phyloP scores from a whole-genome alignment of 2,797 vertebrate species.

The Phoeniculus purpureus region DNA sequence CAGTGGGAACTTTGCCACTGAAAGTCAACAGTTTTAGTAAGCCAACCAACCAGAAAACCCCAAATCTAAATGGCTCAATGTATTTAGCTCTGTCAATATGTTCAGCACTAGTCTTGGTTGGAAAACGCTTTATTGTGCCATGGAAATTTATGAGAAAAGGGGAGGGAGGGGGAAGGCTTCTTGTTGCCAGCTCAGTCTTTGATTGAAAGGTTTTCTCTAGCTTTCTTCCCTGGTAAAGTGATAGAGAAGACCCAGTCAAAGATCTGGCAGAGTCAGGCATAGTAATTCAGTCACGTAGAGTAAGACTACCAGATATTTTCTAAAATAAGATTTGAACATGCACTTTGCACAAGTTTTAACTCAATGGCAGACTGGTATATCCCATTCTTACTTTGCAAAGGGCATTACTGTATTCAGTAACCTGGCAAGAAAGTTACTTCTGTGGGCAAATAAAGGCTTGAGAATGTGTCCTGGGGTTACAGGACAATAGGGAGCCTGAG shows the following conservation, averaged over 20 bases:
- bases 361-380: not conserved
- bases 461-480: not conserved
- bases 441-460: not conserved
- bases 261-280: not conserved
- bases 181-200: conserved; percentile 25
- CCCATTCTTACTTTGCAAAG: not conserved
- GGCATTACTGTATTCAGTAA: not conserved
- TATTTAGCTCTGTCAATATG: conserved; percentile 20
- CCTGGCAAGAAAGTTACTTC: not conserved
- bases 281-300: not conserved
- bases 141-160: conserved; percentile 36
- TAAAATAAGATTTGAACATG: not conserved
- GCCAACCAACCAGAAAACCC: conserved; percentile 57
- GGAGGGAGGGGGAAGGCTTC: not conserved
- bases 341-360: not conserved
- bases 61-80: conserved; percentile 6
- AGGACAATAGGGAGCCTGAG: not conserved
- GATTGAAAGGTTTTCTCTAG: conserved; percentile 32
- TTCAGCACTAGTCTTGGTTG: conserved; percentile 4
- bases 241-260: conserved; percentile 1
- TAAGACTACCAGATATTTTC: not conserved
- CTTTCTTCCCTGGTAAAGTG: not conserved
- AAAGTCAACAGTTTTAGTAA: conserved; percentile 34
- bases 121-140: conserved; percentile 65
- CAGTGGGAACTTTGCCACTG: conserved; percentile 44